Percentiles rank a stretch among this genome's conserved stretches.
Conservation (phyloP, 2,113 vertebrate species). For the Festucalex cinctus region DNA sequence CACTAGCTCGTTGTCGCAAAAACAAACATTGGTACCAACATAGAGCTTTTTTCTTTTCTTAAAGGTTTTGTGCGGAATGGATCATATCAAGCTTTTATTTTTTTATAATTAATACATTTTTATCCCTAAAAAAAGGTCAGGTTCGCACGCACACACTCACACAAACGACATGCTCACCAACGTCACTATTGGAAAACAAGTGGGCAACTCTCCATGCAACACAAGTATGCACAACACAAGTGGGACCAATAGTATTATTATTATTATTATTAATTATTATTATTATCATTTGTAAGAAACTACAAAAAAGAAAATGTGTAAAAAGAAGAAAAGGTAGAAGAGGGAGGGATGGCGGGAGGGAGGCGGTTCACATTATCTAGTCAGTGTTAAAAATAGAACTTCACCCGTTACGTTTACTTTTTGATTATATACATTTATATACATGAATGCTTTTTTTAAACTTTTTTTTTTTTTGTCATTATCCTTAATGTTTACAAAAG, state of each 20-base stretch:
- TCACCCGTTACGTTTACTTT: conserved; percentile 78
- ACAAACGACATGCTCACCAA: conserved; percentile 68
- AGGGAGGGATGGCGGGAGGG: conserved; percentile 38
- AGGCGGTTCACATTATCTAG: conserved; percentile 78
- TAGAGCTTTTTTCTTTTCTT: not conserved
- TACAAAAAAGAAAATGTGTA: conserved; percentile 43
- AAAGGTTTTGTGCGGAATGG: conserved; percentile 2
- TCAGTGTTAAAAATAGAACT: conserved; percentile 85
- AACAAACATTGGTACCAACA: not conserved
- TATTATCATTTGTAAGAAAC: conserved; percentile 41
- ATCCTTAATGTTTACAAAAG: conserved; percentile 76
- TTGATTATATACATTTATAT: conserved; percentile 79
- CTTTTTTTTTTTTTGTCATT: conserved; percentile 47
- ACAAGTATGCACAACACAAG: conserved; percentile 72
- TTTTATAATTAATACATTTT: not conserved
- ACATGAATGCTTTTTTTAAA: conserved; percentile 70
- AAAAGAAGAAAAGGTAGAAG: conserved; percentile 54
- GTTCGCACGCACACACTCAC: conserved; percentile 41
- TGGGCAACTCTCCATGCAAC: conserved; percentile 76
- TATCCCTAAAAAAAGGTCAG: not conserved
- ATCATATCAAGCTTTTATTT: not conserved
- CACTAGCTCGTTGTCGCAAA: not conserved
- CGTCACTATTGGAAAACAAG: conserved; percentile 63
- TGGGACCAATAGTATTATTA: conserved; percentile 45
- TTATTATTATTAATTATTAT: conserved; percentile 17